Evolutionary conservation across 2,113 vertebrate species (phyloP).

Genomic region (Oreochromis aureus): DNA sequence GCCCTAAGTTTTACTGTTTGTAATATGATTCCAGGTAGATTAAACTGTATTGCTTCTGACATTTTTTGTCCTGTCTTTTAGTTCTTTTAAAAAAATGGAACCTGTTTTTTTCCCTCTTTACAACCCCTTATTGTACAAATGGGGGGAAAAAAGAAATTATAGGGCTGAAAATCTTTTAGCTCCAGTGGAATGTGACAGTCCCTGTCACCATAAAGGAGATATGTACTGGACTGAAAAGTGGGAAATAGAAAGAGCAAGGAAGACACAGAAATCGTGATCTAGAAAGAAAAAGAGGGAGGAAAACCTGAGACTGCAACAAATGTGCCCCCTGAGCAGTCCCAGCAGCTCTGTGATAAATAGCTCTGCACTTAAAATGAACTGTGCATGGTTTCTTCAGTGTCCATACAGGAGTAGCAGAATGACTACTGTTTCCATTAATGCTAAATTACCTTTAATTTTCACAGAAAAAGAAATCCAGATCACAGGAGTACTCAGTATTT

Average conservation of each 20-base stretch:
- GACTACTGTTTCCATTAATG: neutral
- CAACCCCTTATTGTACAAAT: neutral
- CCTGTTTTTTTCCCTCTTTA: neutral
- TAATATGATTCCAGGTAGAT: neutral
- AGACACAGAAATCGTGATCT: neutral
- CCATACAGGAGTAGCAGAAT: neutral
- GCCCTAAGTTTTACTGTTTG: neutral
- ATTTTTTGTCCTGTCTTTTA: neutral
- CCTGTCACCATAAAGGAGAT: neutral
- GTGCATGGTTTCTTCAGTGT: neutral
- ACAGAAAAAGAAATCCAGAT: neutral
- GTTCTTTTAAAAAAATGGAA: neutral
- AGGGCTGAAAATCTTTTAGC: neutral
- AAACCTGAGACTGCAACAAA: neutral
- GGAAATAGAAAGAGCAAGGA: neutral
- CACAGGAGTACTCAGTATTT: neutral
- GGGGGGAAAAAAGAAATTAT: rapidly evolving
- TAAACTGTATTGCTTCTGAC: neutral
- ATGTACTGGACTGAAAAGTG: neutral
- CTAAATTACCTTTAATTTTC: neutral
- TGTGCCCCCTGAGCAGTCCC: neutral
- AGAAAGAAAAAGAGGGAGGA: neutral
- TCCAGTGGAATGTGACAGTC: neutral
- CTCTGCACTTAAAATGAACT: neutral
- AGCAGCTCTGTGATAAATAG: slow-evolving; percentile 4